Evolutionary conservation across 2,113 vertebrate species (phyloP), one percentile per base, ranked within the genome.

Genomic region (Dolichallabes microphthalmus): DNA sequence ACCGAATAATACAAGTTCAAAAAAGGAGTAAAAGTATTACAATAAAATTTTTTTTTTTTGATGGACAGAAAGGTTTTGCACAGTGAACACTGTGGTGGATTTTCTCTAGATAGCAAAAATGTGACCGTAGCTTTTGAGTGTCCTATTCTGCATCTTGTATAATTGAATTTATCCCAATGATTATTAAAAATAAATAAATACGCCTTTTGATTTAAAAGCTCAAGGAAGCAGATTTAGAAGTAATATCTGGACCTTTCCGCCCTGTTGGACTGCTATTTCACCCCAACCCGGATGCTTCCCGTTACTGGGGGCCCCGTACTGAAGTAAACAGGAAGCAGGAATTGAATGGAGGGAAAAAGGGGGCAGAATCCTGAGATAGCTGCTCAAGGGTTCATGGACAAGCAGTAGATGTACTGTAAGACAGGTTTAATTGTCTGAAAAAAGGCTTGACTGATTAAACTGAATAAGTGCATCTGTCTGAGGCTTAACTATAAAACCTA

Each of bases 251-350:
- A 50, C 57, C 22, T 80, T 1, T 13, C 27, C n/a, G 14, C 22
- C 52, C 4, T 25, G 1, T 19, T 9, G 35, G 9, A 53, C 53
- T 27, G 64, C 63, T 52, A 45, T 71, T 81, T 64, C 45, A 22
- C 35, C 58, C 20, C 15, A 32, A 71, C 32, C 50, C 55, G 32
- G 52, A 69, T 39, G 45, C 15, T 58, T 4, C 76, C 64, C 53
- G 30, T 69, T 64, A 45, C 50, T 12, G 58, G 14, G 15, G 30
- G 71, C 32, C 19, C 17, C 61, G 64, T 39, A 50, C 50, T 58
- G 71, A 82, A 61, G 50, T 82, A 83, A 82, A 83, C 86, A 86
- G 64, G 73, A 79, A 78, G 66, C 30, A 12, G 39, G n/a, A 66
- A 77, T 83, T 71, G 64, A 82, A 82, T 82, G n/a, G 57, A 57